phyloP scores from a whole-genome alignment of 2,113 vertebrate genomes.

The Oceanites oceanicus region DNA sequence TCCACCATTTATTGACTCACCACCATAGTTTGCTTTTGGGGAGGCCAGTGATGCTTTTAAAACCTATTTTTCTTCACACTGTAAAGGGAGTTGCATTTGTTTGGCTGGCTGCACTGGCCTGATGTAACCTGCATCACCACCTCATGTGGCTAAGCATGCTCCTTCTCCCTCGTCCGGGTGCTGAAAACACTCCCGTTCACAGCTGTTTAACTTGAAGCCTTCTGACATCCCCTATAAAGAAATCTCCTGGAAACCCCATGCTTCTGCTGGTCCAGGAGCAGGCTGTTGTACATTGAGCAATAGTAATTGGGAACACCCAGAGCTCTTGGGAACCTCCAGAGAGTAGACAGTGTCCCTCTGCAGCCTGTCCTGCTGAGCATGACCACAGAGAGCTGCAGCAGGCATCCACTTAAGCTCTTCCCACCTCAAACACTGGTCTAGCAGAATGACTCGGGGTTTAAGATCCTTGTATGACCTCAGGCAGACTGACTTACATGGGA shows the following conservation, averaged over 20 bases:
- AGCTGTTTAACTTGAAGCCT: not conserved
- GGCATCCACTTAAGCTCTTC: not conserved
- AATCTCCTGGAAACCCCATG: not conserved
- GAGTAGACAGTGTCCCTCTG: not conserved
- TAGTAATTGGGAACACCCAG: not conserved
- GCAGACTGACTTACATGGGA: not conserved
- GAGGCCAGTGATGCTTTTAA: conserved; percentile 28
- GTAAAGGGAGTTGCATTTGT: not conserved
- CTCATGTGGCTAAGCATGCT: not conserved
- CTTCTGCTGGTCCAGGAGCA: not conserved
- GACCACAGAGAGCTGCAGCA: not conserved
- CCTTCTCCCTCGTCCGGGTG: fast-evolving
- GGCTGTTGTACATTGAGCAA: not conserved
- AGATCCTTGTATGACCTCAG: not conserved
- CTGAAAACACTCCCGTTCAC: not conserved
- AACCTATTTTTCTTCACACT: conserved; percentile 11
- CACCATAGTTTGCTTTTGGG: conserved; percentile 54
- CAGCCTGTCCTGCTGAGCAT: not conserved
- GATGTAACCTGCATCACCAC: not conserved
- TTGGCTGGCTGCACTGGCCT: not conserved
- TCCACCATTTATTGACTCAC: conserved; percentile 70
- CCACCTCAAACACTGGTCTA: not conserved
- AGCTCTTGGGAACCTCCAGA: not conserved
- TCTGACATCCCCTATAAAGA: not conserved
- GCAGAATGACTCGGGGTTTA: not conserved